These are phyloP conservation scores for Watsonalla cultraria DNA, from an alignment of 2,888 invertebrate genomes.

Conservation along the genomic window DNA sequence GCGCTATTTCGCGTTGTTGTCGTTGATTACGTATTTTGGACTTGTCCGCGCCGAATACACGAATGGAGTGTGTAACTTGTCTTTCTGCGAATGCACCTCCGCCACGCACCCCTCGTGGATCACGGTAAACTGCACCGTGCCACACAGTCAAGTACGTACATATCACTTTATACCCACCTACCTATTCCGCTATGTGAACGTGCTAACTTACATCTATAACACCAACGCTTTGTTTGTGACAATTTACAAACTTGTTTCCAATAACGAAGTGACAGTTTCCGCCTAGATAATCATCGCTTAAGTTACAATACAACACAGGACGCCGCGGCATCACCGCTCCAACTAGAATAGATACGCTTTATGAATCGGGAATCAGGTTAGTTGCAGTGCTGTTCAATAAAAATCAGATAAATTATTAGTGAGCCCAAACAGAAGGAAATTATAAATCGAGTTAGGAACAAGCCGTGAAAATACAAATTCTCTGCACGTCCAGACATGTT, in stretches of 20 bases:
- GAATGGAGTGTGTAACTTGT: slow-evolving; percentile 67
- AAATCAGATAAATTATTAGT: slow-evolving; percentile 23
- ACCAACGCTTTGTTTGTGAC: slow-evolving; percentile 15
- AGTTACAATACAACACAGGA: neutral
- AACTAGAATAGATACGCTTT: slow-evolving; percentile 2
- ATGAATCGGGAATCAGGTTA: slow-evolving; percentile 11
- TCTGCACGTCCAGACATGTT: slow-evolving; percentile 27
- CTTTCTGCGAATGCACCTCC: slow-evolving; percentile 79
- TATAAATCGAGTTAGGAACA: slow-evolving; percentile 28
- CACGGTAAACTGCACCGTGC: slow-evolving; percentile 81
- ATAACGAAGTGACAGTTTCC: slow-evolving; percentile 12
- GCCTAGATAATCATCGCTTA: neutral
- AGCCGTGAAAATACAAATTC: slow-evolving; percentile 26
- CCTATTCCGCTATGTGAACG: slow-evolving; percentile 21
- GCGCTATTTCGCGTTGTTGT: slow-evolving; percentile 62
- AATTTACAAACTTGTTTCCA: slow-evolving; percentile 16
- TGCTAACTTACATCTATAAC: slow-evolving; percentile 30
- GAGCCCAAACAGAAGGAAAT: slow-evolving; percentile 20
- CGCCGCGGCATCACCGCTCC: neutral
- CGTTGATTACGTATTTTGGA: slow-evolving; percentile 70
- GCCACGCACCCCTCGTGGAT: slow-evolving; percentile 79
- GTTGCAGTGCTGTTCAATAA: slow-evolving; percentile 8
- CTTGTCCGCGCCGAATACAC: slow-evolving; percentile 29
- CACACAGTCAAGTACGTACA: slow-evolving; percentile 77
- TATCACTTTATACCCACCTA: slow-evolving; percentile 10